Conservation (phyloP, 1,140 invertebrate genomes). For the Plectrocnemia conspersa region DNA sequence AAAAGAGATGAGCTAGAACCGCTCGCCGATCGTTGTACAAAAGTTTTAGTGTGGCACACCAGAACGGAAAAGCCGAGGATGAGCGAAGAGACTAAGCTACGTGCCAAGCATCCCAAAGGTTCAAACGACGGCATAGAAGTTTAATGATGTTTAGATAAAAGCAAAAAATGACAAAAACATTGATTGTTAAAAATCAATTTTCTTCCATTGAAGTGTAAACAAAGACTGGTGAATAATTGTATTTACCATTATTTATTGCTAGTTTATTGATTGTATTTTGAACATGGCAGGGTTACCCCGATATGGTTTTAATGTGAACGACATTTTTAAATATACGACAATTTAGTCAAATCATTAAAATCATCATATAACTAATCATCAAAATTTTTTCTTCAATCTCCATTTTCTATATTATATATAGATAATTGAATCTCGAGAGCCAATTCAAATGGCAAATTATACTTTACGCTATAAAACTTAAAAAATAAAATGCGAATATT, state of each 20-base stretch:
- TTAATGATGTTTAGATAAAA: slow-evolving; percentile 42
- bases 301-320: no score
- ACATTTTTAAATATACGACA: no score
- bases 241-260: neutral
- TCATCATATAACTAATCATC: no score
- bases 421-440: no score
- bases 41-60: slow-evolving; percentile 97
- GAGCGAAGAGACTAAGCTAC: slow-evolving; percentile 58
- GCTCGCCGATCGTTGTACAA: slow-evolving; percentile 81
- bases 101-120: slow-evolving; percentile 43
- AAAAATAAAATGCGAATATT: no score
- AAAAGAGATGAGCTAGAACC: slow-evolving; percentile 79
- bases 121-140: slow-evolving; percentile 71
- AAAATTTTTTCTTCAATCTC: no score
- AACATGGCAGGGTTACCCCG: no score
- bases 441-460: no score
- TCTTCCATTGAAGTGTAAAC: slow-evolving; percentile 16
- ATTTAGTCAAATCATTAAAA: no score
- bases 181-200: neutral
- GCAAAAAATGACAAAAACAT: neutral
- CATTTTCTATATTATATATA: no score
- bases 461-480: no score
- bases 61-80: slow-evolving; percentile 81
- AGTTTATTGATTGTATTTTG: neutral
- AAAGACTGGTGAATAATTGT: slow-evolving; percentile 11